Percentiles rank a stretch among this genome's conserved stretches.
Evolutionary conservation across 1,140 invertebrate species (phyloP).

Genomic region (Drosophila nannoptera): DNA sequence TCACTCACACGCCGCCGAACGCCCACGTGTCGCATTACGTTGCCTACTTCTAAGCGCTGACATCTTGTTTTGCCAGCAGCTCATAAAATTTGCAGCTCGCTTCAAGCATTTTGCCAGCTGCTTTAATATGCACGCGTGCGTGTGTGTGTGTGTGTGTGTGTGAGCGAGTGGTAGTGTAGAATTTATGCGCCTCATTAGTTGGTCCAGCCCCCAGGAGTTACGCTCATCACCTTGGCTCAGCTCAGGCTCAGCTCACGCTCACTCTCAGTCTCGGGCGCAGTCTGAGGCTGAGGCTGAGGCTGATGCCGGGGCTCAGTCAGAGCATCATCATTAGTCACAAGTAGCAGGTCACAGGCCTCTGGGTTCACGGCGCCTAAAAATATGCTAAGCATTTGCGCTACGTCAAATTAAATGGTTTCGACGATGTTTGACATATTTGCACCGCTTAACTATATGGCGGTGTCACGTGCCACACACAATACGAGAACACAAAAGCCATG

Average conservation of each 20-base stretch:
- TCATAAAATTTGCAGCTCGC: constrained; percentile 73
- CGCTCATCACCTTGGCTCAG: constrained; percentile 25
- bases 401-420: constrained; percentile 72
- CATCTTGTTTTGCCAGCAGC: constrained; percentile 60
- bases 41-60: constrained; percentile 53
- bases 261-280: too few relatives aligned
- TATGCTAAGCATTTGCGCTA: constrained; percentile 68
- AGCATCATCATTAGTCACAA: constrained; percentile 77
- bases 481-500: constrained; percentile 1
- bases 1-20: background rate
- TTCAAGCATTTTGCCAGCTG: constrained; percentile 47
- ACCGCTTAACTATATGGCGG: constrained; percentile 54
- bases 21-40: constrained; percentile 37
- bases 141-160: constrained; percentile 14
- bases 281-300: too few relatives aligned
- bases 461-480: constrained; percentile 26
- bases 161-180: constrained; percentile 56
- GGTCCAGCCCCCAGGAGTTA: constrained; percentile 42
- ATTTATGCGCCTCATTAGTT: constrained; percentile 79
- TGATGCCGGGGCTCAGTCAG: constrained; percentile 9
- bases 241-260: too few relatives aligned
- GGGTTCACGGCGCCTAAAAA: constrained; percentile 57
- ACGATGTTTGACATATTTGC: constrained; percentile 75
- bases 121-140: constrained; percentile 38
- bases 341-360: constrained; percentile 46